Percentiles rank a stretch among this genome's conserved stretches.
phyloP scores from a whole-genome alignment of 2,113 vertebrate species.

The Kryptolebias marmoratus region DNA sequence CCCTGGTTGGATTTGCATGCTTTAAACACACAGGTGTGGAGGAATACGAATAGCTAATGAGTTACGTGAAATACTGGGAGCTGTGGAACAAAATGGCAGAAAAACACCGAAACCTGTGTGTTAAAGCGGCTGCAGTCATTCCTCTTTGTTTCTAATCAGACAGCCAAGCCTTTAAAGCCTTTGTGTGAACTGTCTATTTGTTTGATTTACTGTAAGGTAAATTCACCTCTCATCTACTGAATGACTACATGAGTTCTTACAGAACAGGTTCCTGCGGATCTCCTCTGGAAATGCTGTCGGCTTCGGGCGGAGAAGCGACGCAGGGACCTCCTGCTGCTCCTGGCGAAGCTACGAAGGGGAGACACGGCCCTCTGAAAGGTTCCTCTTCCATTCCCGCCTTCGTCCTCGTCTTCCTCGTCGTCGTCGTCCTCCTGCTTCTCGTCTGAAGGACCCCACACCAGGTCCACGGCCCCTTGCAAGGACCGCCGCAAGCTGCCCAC shows the following conservation, averaged over 20 bases:
- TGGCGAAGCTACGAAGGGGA: slow-evolving; percentile 88
- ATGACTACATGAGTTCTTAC: slow-evolving; percentile 79
- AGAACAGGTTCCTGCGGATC: slow-evolving; percentile 78
- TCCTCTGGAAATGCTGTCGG: slow-evolving; percentile 83
- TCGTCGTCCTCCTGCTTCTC: slow-evolving; percentile 57
- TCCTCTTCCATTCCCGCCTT: slow-evolving; percentile 51
- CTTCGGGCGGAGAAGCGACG: slow-evolving; percentile 84
- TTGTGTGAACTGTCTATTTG: background rate
- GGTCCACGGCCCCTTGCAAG: slow-evolving; percentile 86
- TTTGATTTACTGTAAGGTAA: background rate
- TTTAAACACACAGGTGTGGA: slow-evolving; percentile 8
- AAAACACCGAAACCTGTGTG: background rate
- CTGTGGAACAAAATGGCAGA: background rate
- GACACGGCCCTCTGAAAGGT: slow-evolving; percentile 86
- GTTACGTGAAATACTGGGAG: background rate
- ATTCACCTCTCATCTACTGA: background rate
- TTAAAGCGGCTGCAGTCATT: slow-evolving; percentile 5
- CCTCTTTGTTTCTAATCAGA: background rate
- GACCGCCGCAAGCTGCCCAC: slow-evolving; percentile 87
- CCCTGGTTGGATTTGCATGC: slow-evolving; percentile 50
- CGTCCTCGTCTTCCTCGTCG: slow-evolving; percentile 39
- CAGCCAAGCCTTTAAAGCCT: background rate
- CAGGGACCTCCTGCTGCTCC: slow-evolving; percentile 87
- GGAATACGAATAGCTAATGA: slow-evolving; percentile 15
- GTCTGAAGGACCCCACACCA: slow-evolving; percentile 78